Conservation (phyloP, 2,888 invertebrate genomes). For the Vandiemenella viatica region DNA sequence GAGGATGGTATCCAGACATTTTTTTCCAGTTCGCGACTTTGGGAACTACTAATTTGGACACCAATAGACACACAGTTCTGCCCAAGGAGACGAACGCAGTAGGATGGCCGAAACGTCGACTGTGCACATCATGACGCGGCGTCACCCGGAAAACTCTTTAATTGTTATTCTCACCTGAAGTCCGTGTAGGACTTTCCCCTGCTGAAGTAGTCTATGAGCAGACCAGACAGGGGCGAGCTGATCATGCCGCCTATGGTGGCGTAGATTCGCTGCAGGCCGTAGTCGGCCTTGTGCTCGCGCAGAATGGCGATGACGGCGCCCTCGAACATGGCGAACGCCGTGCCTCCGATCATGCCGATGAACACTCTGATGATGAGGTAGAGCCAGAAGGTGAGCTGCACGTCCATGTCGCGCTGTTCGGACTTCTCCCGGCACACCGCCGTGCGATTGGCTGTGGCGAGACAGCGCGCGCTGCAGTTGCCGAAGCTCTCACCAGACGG, state of each 20-base stretch:
- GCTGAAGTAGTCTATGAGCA: constrained; percentile 60
- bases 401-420: constrained; percentile 43
- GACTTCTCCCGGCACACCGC: constrained; percentile 43
- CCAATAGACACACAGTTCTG: no score
- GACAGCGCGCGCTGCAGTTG: no score
- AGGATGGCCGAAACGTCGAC: no score
- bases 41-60: no score
- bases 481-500: no score
- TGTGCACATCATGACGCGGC: no score
- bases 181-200: constrained; percentile 52
- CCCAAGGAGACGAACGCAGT: no score
- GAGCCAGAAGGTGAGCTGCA: constrained; percentile 53
- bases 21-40: no score
- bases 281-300: constrained; percentile 59
- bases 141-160: no score
- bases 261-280: constrained; percentile 59
- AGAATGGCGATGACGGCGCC: constrained; percentile 61
- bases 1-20: no score
- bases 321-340: constrained; percentile 66
- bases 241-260: constrained; percentile 65
- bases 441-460: constrained; percentile 24
- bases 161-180: constrained; percentile 47
- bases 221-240: constrained; percentile 59
- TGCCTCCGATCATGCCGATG: constrained; percentile 52
- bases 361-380: constrained; percentile 46